These are phyloP conservation scores for Lophura swinhoii DNA, from an alignment of 2,797 vertebrate genomes.

Conservation along the genomic window DNA sequence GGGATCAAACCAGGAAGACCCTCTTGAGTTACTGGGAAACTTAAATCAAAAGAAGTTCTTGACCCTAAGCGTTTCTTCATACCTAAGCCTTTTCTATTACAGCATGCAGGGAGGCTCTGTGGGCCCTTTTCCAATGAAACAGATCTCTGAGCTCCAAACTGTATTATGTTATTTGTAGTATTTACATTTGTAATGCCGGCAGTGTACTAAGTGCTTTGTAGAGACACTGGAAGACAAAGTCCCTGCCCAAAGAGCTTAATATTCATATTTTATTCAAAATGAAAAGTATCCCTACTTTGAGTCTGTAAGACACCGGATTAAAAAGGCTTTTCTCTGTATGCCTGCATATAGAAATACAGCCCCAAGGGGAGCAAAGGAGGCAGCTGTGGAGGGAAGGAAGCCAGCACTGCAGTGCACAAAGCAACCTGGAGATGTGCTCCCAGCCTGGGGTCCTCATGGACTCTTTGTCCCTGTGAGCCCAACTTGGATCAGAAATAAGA, in stretches of 20 bases:
- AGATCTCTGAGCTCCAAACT: not conserved
- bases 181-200: constrained; percentile 24
- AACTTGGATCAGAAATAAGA: not conserved
- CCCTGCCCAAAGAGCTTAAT: constrained; percentile 39
- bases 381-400: constrained; percentile 43
- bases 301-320: not conserved
- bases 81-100: not conserved
- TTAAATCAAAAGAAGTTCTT: not conserved
- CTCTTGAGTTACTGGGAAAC: not conserved
- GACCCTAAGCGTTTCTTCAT: not conserved
- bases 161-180: not conserved
- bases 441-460: not conserved
- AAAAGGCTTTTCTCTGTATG: constrained; percentile 61
- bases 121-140: not conserved
- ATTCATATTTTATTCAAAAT: constrained; percentile 40
- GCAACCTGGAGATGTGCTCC: not conserved
- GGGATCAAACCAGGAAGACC: not conserved
- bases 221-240: not conserved
- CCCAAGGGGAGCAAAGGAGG: not conserved
- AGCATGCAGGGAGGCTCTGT: not conserved
- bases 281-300: constrained; percentile 5
- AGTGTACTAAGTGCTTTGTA: not conserved
- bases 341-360: constrained; percentile 15
- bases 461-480: not conserved
- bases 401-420: not conserved